phyloP scores from a whole-genome alignment of 1,140 invertebrate species.

The Drosophila pallidifrons region DNA sequence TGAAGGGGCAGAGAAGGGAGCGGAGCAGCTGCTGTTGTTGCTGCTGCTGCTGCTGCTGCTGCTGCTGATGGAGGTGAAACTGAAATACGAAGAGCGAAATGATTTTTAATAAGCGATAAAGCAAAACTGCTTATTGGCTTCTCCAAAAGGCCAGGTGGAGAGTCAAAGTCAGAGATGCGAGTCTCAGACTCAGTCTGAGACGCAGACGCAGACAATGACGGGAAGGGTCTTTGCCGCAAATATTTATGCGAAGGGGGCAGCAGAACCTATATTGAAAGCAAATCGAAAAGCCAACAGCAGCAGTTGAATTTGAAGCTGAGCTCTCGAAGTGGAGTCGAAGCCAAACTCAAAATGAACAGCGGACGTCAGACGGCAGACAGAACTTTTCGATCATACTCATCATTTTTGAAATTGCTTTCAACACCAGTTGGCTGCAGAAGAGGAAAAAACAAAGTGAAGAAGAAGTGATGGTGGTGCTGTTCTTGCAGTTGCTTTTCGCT shows the following conservation, averaged over 20 bases:
- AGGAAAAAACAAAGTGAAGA: not conserved
- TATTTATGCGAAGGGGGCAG: constrained; percentile 59
- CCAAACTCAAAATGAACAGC: not conserved
- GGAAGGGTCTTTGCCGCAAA: constrained; percentile 46
- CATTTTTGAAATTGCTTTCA: constrained; percentile 85
- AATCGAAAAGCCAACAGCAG: constrained; percentile 80
- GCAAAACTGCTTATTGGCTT: constrained; percentile 85
- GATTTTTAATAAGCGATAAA: constrained; percentile 85
- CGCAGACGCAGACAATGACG: constrained; percentile 26
- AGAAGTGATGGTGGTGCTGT: not conserved
- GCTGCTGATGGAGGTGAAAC: constrained; percentile 59
- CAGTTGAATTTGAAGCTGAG: constrained; percentile 39
- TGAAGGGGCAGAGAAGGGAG: constrained; percentile 9
- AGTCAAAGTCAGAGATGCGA: constrained; percentile 5
- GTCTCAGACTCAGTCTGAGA: too few relatives aligned
- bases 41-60: constrained; percentile 37
- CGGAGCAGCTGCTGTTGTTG: constrained; percentile 31
- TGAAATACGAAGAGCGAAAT: constrained; percentile 85
- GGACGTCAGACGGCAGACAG: constrained; percentile 14
- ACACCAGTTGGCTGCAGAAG: constrained; percentile 69
- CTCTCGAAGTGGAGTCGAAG: constrained; percentile 10
- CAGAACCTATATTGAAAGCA: constrained; percentile 77
- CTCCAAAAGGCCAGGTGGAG: constrained; percentile 48
- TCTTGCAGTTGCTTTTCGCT: constrained; percentile 17
- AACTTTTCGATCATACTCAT: constrained; percentile 84